These are phyloP conservation scores for Syritta pipiens DNA, from an alignment of 2,888 invertebrate genomes.

Conservation along the genomic window DNA sequence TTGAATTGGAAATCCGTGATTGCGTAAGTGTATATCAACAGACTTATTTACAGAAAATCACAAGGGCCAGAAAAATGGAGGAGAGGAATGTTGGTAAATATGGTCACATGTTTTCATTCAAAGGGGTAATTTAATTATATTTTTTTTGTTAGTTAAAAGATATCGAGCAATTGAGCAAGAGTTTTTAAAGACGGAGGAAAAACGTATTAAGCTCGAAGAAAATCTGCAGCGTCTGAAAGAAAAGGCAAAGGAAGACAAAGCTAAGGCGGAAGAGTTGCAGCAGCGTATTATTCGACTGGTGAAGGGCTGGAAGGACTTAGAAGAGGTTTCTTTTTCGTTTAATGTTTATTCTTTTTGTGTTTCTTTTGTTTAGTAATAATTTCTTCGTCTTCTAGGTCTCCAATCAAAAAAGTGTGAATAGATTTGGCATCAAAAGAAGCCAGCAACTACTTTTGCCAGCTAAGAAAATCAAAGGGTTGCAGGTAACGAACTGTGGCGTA, in stretches of 20 bases:
- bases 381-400: too few relatives aligned
- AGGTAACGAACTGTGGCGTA: too few relatives aligned
- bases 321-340: too few relatives aligned
- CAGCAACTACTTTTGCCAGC: too few relatives aligned
- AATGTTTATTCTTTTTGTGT: too few relatives aligned
- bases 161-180: constrained; percentile 34
- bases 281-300: constrained; percentile 26
- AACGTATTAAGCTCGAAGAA: constrained; percentile 9
- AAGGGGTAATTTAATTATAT: not conserved
- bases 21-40: constrained; percentile 16
- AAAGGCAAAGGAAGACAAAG: not conserved
- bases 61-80: constrained; percentile 53
- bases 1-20: constrained; percentile 39
- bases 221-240: not conserved
- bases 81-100: constrained; percentile 37
- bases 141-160: constrained; percentile 13
- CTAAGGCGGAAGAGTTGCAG: not conserved
- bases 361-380: too few relatives aligned
- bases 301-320: constrained; percentile 13
- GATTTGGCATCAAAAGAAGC: too few relatives aligned
- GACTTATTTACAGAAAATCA: constrained; percentile 21
- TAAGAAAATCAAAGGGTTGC: too few relatives aligned
- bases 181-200: not conserved
- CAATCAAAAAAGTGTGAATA: too few relatives aligned
- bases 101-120: not conserved